phyloP scores from a whole-genome alignment of 2,888 invertebrate species.

The Megastigmus dorsalis region DNA sequence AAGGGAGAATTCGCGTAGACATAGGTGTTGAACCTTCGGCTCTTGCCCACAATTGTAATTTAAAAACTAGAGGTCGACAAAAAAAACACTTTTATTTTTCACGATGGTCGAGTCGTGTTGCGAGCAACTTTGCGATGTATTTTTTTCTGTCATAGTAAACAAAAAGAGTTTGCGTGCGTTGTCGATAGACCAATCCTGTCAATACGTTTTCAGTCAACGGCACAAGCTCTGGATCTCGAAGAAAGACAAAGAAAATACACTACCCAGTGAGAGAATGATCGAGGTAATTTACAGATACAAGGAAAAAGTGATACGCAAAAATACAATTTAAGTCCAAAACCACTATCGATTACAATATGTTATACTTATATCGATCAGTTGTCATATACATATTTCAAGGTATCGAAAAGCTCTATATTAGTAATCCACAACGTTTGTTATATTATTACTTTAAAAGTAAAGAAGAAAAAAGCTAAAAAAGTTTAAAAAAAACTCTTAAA shows the following conservation, averaged over 20 bases:
- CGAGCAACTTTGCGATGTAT: constrained; percentile 53
- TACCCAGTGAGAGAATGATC: constrained; percentile 51
- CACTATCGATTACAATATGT: constrained; percentile 60
- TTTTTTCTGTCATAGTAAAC: constrained; percentile 52
- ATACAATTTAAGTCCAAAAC: constrained; percentile 51
- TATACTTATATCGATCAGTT: constrained; percentile 64
- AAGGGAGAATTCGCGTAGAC: constrained; percentile 38
- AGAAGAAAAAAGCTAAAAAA: constrained; percentile 61
- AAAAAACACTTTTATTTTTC: constrained; percentile 49
- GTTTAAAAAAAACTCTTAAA: constrained; percentile 55
- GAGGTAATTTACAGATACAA: constrained; percentile 45
- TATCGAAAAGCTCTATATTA: constrained; percentile 62
- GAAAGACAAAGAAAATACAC: constrained; percentile 50
- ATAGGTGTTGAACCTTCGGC: constrained; percentile 34
- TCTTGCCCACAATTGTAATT: constrained; percentile 49
- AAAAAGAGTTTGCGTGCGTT: constrained; percentile 49
- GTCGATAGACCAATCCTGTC: constrained; percentile 42
- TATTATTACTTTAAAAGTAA: constrained; percentile 65
- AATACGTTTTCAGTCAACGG: constrained; percentile 44
- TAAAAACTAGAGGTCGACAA: constrained; percentile 51
- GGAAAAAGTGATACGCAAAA: constrained; percentile 44
- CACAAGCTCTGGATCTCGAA: constrained; percentile 53
- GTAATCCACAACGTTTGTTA: constrained; percentile 69
- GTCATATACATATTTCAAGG: constrained; percentile 61
- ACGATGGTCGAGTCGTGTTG: constrained; percentile 45